A percentile compares a stretch with the other conserved stretches of the same genome.
Evolutionary conservation across 1,140 invertebrate species (phyloP).

Genomic region (Brachionus calyciflorus): DNA sequence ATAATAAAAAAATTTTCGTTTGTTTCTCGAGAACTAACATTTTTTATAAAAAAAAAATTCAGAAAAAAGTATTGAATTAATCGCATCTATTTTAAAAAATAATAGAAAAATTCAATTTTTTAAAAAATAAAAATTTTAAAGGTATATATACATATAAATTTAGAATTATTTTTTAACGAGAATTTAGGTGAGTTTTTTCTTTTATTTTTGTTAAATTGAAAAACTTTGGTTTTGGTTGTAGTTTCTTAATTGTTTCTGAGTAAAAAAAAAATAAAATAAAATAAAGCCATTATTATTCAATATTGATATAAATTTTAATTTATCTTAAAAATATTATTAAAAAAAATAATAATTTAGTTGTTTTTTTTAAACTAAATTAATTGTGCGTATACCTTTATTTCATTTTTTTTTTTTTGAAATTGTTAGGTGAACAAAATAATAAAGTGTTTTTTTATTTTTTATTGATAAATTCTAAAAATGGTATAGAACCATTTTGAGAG

Average conservation of each 20-base stretch:
- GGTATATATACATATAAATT: too few species aligned
- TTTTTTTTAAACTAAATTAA: constrained; percentile 29
- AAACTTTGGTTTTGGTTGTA: background rate
- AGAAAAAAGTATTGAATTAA: too few species aligned
- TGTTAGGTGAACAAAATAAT: constrained; percentile 20
- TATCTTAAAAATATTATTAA: constrained; percentile 37
- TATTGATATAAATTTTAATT: constrained; percentile 38
- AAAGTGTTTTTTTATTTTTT: constrained; percentile 37
- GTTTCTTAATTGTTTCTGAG: background rate
- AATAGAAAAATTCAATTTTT: too few species aligned
- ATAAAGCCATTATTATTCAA: constrained; percentile 23
- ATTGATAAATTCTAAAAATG: background rate
- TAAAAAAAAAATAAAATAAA: background rate
- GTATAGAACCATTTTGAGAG: constrained; percentile 10
- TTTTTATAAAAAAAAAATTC: too few species aligned
- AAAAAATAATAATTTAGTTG: background rate
- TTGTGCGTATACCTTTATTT: constrained; percentile 39
- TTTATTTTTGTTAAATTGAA: too few species aligned
- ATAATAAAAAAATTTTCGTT: too few species aligned
- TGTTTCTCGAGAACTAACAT: too few species aligned
- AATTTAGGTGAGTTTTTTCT: constrained; percentile 11
- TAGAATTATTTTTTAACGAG: too few species aligned
- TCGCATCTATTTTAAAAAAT: too few species aligned
- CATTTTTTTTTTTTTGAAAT: too few species aligned
- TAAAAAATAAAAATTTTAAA: too few species aligned